Evolutionary conservation across 2,113 vertebrate species (phyloP).

Genomic region (Saccopteryx leptura): DNA sequence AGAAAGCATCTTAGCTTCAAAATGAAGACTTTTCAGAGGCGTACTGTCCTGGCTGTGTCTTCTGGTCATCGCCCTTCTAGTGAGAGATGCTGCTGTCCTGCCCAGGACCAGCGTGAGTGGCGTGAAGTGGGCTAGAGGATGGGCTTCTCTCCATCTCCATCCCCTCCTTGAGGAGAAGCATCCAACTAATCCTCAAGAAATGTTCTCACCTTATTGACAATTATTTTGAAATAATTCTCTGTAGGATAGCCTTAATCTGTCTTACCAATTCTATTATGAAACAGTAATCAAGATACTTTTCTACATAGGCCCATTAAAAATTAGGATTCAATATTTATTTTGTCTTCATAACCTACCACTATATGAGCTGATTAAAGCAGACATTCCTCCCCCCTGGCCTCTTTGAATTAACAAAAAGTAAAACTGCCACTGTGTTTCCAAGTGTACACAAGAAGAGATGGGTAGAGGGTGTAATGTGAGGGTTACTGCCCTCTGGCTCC

Average conservation of each 20-base stretch:
- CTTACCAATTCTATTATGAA: neutral
- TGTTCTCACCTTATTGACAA: neutral
- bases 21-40: neutral
- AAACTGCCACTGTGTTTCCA: neutral
- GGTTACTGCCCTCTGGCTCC: too few relatives aligned
- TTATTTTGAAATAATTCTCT: constrained; percentile 17
- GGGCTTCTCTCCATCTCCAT: neutral
- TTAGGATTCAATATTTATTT: neutral
- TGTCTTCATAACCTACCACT: neutral
- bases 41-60: neutral
- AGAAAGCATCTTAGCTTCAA: neutral
- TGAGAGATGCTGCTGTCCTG: neutral
- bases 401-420: neutral
- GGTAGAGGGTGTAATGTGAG: neutral
- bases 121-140: too few relatives aligned
- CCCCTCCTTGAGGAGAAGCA: neutral
- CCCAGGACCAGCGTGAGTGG: neutral
- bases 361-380: neutral
- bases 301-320: neutral
- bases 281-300: neutral
- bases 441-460: neutral
- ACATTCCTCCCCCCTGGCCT: neutral
- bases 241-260: neutral
- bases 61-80: neutral
- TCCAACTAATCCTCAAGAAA: neutral